Base-by-base conservation (phyloP, 2,113 vertebrate genomes). In the Patagioenas fasciata region DNA sequence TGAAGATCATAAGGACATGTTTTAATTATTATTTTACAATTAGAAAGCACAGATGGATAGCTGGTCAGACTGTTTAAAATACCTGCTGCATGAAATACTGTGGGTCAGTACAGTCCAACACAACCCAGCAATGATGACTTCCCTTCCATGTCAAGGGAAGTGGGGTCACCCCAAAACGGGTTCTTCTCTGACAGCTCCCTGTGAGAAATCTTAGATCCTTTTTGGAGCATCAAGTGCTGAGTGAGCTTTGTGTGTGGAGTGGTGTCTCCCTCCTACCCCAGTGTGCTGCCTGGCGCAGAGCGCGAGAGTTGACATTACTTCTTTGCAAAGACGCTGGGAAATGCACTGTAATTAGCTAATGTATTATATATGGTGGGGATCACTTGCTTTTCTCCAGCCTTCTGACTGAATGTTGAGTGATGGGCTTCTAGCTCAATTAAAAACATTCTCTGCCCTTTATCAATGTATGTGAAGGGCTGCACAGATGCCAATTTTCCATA, bases 201-300 rank as follows among this genome's bases (percentile, higher is more conserved):
- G 1, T 53, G 38, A 34, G 47, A 54, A 50, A 40, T 57, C 58
- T 34, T 44, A 2, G 56, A 42, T 10, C 66, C 21, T 25, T 6
- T 61, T 70, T 20, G 40, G 26, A 62, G 29, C 24, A 2, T 5
- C 1, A 2, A 7, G 29, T 51, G 38, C 42, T 70, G 53, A 28
- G 13, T 25, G 56, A 73, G 32, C 15, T 64, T 40, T 57, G 42
- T 6, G 2, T 13, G 21, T 34, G 7, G 48, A 28, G 28, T 23
- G 32, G 8, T 11, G 32, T 53, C 70, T 6, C 7, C 5, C 24
- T 65, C 9, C 19, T 48, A 19, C 25, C 15, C 16, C 15, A 13
- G 16, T 9, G 6, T 2, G 2, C n/a, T 56, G 67, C 28, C 1
- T 10, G 0, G 0, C 15, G 42, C 24, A 19, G 44, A 36, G 58